Base-by-base conservation (phyloP, 2,888 invertebrate species). In the Copidosoma aretas region DNA sequence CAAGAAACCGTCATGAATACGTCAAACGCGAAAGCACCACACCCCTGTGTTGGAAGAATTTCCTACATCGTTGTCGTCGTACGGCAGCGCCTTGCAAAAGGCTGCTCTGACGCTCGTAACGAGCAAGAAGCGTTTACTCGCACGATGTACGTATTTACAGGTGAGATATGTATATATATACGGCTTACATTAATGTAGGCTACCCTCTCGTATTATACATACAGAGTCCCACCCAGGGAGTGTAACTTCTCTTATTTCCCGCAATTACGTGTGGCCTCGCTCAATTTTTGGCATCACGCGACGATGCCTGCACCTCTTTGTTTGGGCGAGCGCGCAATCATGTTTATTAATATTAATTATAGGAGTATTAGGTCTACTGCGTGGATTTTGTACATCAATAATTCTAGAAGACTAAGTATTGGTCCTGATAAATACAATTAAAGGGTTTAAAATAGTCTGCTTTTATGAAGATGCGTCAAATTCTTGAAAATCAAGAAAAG, bases 131-230 rank as follows among this genome's bases (percentile, higher is more conserved):
- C 70, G 76, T 80, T 81, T 81, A 81, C 75, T 76, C 76, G 81
- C 81, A 81, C 81, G 71, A 71, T 64, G 67, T 32, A 14, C 43
- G 4, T 14, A 46, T 3, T 2, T 46, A 46, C 12, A 12, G 39
- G 21, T 43, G 52, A 53, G 46, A 19, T 46, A n/a, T 8, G 14
- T 14, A 76, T n/a, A n/a, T n/a, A n/a, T 4, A 10, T n/a, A 76
- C 71, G 64, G 70, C 73, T 32, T 32, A 32, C 32, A 32, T 32
- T 8, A 8, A 32, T 32, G 32, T 32, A 32, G 32, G 32, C 32
- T 32, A 32, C n/a, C n/a, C n/a, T n/a, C n/a, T n/a, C n/a, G n/a
- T 75, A 74, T 78, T 77, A 79, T 79, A 78, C 77, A 78, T 77
- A 77, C 79, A 79, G 77, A 77, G 73, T 71, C 75, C 72, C 76